Base-by-base conservation (phyloP, 2,113 vertebrate genomes). In the Atherinomorus stipes region DNA sequence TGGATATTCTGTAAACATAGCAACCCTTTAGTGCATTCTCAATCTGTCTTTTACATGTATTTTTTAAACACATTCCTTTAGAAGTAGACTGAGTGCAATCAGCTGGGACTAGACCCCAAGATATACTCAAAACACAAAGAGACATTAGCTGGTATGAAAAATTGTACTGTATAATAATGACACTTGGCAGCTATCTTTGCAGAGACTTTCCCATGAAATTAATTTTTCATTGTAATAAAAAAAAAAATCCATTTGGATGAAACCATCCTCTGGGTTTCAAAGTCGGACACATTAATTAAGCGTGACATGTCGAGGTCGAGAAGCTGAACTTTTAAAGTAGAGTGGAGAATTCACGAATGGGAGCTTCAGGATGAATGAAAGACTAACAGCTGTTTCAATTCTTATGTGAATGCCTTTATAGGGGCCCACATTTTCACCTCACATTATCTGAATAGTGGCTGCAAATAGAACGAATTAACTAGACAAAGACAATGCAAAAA, bases 191-290 rank as follows among this genome's bases (percentile, higher is more conserved):
- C 40, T 53, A 25, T 71, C 67, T 77, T 65, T 11, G 28, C 42
- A 13, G 21, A 71, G 50, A 71, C 38, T 67, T 67, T 71, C 28
- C 34, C 74, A 70, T 71, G 16, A 74, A 81, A 85, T 85, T 40
- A 40, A 77, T 70, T 72, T 76, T 76, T 76, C 47, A 69, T 72
- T 72, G 44, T 74, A 80, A 63, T 58, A n/a, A 25, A 74, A 73
- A 25, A 74, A 73, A 52, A 21, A 10, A 10, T 61, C 64, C 34
- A 71, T 78, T 71, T 61, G 71, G 15, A 68, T 42, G 50, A 70
- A 75, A 66, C 25, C 13, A 21, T 73, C 53, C 19, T 57, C 13
- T 22, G 58, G 58, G 50, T 74, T 64, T 78, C 23, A 85, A 64
- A 80, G 72, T 64, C 26, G 28, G 28, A 68, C 56, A 68, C 44